Conservation (phyloP, 2,888 invertebrate genomes). For the Melanotus villosus region DNA sequence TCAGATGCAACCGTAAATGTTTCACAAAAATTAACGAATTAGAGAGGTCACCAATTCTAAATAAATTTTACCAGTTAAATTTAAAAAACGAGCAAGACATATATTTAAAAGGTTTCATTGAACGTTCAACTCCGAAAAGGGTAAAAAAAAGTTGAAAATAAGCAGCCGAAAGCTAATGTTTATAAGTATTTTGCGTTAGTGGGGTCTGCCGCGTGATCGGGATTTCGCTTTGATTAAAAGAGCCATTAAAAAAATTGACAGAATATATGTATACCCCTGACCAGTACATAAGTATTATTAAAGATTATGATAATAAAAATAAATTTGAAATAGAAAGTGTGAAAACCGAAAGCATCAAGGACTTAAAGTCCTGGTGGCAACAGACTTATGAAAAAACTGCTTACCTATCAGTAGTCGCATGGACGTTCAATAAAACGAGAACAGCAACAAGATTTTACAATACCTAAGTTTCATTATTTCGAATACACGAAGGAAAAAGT, state of each 20-base stretch:
- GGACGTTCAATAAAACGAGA: background rate
- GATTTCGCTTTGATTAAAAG: no score
- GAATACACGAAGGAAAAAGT: background rate
- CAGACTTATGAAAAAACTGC: background rate
- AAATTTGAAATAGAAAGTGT: no score
- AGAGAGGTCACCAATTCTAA: background rate
- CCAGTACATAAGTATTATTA: background rate
- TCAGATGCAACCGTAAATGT: background rate
- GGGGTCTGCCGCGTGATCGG: no score
- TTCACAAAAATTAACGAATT: background rate
- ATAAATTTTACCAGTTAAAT: slow-evolving; percentile 3
- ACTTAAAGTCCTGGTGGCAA: background rate
- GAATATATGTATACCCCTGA: background rate
- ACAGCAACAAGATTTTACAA: background rate
- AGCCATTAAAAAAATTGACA: no score
- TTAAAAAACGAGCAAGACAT: slow-evolving; percentile 22
- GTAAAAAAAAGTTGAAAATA: background rate
- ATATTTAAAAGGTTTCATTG: slow-evolving; percentile 3
- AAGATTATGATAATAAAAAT: background rate
- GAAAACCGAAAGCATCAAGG: no score
- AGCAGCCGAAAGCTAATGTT: background rate
- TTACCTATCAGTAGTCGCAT: slow-evolving; percentile 1
- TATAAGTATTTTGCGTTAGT: slow-evolving; percentile 5
- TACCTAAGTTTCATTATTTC: background rate
- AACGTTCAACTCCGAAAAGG: background rate